Percentiles rank a stretch among this genome's conserved stretches.
These are phyloP conservation scores for Lanistes nyassanus DNA, from an alignment of 1,140 invertebrate species.

Conservation along the genomic window DNA sequence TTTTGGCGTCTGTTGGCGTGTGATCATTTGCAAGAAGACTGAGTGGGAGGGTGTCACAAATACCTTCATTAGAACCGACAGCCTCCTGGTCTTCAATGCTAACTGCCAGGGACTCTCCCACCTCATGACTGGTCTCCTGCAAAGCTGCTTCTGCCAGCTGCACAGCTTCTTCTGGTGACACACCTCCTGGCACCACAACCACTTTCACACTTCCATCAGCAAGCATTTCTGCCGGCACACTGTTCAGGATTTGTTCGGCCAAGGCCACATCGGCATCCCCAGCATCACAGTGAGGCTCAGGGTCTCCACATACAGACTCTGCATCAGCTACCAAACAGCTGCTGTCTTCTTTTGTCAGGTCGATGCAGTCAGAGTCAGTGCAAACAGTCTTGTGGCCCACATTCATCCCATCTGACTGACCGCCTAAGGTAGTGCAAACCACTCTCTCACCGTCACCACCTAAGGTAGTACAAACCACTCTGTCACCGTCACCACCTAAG, in stretches of 20 bases:
- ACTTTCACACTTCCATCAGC: constrained; percentile 42
- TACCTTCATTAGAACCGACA: not conserved
- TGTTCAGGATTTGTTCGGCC: constrained; percentile 28
- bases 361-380: too few species aligned
- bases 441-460: too few species aligned
- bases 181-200: constrained; percentile 46
- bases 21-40: not conserved
- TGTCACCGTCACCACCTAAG: too few species aligned
- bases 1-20: not conserved
- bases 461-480: too few species aligned
- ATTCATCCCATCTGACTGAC: too few species aligned
- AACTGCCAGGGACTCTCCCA: not conserved
- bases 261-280: constrained; percentile 10
- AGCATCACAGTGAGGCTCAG: too few species aligned
- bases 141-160: constrained; percentile 40
- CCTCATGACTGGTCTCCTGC: constrained; percentile 16
- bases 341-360: too few species aligned
- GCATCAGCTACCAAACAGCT: too few species aligned
- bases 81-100: not conserved
- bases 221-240: constrained; percentile 26
- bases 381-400: too few species aligned
- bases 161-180: constrained; percentile 54
- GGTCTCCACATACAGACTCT: too few species aligned
- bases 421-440: too few species aligned
- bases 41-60: not conserved